phyloP scores from a whole-genome alignment of 1,140 invertebrate genomes.

The Zaprionus davidi region DNA sequence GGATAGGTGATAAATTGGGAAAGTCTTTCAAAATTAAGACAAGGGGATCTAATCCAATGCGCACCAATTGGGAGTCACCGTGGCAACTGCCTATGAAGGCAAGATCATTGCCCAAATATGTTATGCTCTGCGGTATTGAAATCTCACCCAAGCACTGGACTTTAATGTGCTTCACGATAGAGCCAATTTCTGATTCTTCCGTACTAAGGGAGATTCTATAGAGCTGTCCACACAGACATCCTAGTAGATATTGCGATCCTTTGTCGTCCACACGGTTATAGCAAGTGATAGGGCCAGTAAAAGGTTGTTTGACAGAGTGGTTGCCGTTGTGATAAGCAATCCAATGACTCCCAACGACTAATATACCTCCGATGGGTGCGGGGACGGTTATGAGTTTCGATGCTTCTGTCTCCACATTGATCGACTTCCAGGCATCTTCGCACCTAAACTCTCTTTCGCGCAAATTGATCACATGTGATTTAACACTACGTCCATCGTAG shows the following conservation, averaged over 20 bases:
- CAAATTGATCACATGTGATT: slow-evolving; percentile 97
- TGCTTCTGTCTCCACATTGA: slow-evolving; percentile 98
- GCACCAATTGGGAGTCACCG: slow-evolving; percentile 98
- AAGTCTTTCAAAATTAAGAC: slow-evolving; percentile 98
- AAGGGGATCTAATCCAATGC: slow-evolving; percentile 95
- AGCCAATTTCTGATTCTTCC: slow-evolving; percentile 87
- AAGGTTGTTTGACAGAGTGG: slow-evolving; percentile 93
- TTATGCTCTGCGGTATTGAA: slow-evolving; percentile 98
- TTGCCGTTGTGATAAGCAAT: slow-evolving; percentile 98
- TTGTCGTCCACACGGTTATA: slow-evolving; percentile 97
- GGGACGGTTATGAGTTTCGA: slow-evolving; percentile 98
- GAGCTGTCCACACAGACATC: slow-evolving; percentile 96
- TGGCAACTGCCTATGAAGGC: slow-evolving; percentile 98
- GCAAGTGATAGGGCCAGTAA: slow-evolving; percentile 93
- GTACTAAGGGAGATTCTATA: slow-evolving; percentile 98
- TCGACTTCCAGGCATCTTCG: slow-evolving; percentile 98
- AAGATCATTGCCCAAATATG: slow-evolving; percentile 99
- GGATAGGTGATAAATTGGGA: slow-evolving; percentile 98
- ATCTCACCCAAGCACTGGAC: slow-evolving; percentile 97
- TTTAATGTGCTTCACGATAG: slow-evolving; percentile 94
- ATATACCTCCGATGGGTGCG: slow-evolving; percentile 94
- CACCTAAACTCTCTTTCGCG: slow-evolving; percentile 96
- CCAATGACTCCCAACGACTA: slow-evolving; percentile 99
- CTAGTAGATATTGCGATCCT: slow-evolving; percentile 97
- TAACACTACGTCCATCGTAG: slow-evolving; percentile 95